Percentiles rank a stretch among this genome's conserved stretches.
phyloP scores from a whole-genome alignment of 2,797 vertebrate genomes.

The Psittacula derbiana region DNA sequence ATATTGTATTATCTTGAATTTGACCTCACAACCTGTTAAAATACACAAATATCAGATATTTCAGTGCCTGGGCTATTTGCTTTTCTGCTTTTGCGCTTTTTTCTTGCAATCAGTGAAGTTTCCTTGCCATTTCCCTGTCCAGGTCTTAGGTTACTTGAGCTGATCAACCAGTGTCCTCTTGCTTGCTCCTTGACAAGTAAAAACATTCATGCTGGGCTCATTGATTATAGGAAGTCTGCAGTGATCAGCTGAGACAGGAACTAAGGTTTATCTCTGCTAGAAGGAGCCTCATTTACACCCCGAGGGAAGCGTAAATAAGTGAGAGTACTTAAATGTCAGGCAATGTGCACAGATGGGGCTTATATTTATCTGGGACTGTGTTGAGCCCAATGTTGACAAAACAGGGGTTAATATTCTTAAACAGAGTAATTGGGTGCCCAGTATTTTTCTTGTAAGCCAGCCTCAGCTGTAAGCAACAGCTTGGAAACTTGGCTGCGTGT shows the following conservation, averaged over 20 bases:
- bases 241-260: neutral
- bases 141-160: neutral
- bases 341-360: neutral
- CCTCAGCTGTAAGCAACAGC: neutral
- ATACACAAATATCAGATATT: neutral
- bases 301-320: neutral
- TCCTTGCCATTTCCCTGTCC: neutral
- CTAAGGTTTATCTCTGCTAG: neutral
- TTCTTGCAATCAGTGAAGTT: neutral
- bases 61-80: neutral
- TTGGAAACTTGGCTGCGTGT: slow-evolving; percentile 15
- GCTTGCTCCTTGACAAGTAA: neutral
- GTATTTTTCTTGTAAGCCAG: neutral
- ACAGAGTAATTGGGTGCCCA: neutral
- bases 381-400: neutral
- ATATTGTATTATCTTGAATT: neutral
- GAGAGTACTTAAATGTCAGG: neutral
- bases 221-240: neutral
- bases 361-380: neutral
- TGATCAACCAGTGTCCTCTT: neutral
- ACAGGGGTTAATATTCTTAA: slow-evolving; percentile 12
- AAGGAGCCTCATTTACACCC: neutral
- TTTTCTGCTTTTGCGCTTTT: neutral
- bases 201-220: neutral
- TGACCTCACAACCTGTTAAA: neutral